These are phyloP conservation scores for Heliconius aoede DNA, from an alignment of 2,888 invertebrate species.

Conservation along the genomic window DNA sequence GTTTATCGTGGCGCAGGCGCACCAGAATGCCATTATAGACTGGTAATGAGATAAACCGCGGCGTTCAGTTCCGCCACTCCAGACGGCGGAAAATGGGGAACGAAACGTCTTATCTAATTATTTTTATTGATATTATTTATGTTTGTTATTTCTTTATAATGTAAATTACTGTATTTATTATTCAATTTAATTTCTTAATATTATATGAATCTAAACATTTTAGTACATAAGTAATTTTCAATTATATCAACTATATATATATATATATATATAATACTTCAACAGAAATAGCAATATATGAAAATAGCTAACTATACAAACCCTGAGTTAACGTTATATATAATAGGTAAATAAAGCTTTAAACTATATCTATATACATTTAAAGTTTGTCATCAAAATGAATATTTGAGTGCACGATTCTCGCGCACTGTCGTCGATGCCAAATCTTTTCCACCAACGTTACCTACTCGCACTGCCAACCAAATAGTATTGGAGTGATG, in stretches of 20 bases:
- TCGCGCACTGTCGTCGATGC: slow-evolving; percentile 65
- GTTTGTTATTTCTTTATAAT: background rate
- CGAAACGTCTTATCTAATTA: too few relatives aligned
- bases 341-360: slow-evolving; percentile 25
- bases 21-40: too few relatives aligned
- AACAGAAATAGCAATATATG: background rate
- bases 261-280: too few relatives aligned
- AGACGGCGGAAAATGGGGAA: too few relatives aligned
- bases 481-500: slow-evolving; percentile 77
- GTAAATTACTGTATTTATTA: background rate
- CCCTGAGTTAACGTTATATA: background rate
- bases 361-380: slow-evolving; percentile 45
- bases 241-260: too few relatives aligned
- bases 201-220: background rate
- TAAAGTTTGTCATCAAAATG: slow-evolving; percentile 52
- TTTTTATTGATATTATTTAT: too few relatives aligned
- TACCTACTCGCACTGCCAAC: slow-evolving; percentile 71
- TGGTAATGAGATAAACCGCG: too few relatives aligned
- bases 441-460: slow-evolving; percentile 65
- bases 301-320: background rate
- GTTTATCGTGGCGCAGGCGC: too few relatives aligned
- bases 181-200: background rate
- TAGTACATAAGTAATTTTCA: background rate
- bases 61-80: too few relatives aligned
- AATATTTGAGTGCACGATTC: slow-evolving; percentile 52